These are phyloP conservation scores for Drosophila parabipectinata DNA, from an alignment of 1,140 invertebrate species.

Conservation along the genomic window DNA sequence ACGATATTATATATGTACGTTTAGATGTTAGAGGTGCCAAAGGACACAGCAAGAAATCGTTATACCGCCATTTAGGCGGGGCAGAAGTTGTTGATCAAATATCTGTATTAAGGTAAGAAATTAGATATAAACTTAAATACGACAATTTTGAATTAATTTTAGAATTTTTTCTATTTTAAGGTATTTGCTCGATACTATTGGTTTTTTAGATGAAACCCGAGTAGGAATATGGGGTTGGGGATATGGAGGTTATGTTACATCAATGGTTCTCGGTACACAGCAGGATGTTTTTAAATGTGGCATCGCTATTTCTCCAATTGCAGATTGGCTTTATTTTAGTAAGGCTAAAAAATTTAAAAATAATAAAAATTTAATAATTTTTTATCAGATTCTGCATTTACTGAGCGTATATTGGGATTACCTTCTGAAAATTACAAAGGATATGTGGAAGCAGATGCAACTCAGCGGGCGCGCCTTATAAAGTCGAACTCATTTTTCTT, in stretches of 20 bases:
- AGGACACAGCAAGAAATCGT: slow-evolving; percentile 91
- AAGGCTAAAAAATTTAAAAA: slow-evolving; percentile 76
- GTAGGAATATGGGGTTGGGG: slow-evolving; percentile 98
- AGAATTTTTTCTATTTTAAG: slow-evolving; percentile 84
- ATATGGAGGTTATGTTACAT: slow-evolving; percentile 97
- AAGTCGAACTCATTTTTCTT: slow-evolving; percentile 94
- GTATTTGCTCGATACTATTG: slow-evolving; percentile 91
- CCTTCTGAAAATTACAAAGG: slow-evolving; percentile 95
- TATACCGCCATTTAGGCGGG: slow-evolving; percentile 92
- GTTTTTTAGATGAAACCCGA: slow-evolving; percentile 93
- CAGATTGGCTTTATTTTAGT: slow-evolving; percentile 98
- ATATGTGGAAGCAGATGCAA: slow-evolving; percentile 96
- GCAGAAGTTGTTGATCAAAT: slow-evolving; percentile 95
- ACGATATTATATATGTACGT: slow-evolving; percentile 94
- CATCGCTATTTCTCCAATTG: slow-evolving; percentile 95
- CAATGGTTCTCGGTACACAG: slow-evolving; percentile 93
- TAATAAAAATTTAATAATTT: not conserved
- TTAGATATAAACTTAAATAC: not conserved
- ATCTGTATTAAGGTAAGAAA: slow-evolving; percentile 89
- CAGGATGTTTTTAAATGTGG: slow-evolving; percentile 95
- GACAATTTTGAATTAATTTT: not conserved
- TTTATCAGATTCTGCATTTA: slow-evolving; percentile 94
- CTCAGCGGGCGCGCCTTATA: slow-evolving; percentile 92
- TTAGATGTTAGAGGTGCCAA: slow-evolving; percentile 94
- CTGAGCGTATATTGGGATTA: slow-evolving; percentile 94